Evolutionary conservation across 2,888 invertebrate genomes (phyloP), one percentile per base, ranked within the genome.

Genomic region (Cantharis rufa): DNA sequence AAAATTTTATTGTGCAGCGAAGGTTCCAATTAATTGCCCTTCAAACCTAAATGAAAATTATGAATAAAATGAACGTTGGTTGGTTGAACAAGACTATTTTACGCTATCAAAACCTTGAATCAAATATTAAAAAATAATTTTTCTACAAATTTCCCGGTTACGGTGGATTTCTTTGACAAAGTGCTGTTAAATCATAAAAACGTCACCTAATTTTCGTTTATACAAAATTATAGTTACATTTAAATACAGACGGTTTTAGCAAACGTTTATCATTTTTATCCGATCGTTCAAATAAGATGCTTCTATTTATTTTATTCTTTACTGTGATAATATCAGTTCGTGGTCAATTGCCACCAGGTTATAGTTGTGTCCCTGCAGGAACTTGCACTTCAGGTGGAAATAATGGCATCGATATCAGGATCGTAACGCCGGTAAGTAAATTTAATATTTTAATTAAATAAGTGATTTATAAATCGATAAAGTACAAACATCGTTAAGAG

Each of bases 341-440:
- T 2, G 18, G 72, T 27, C 77, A 78, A 48, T 61, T 78, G 70
- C 76, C 76, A 10, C 77, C 77, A 48, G 75, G 73, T 11, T 86
- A 83, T 72, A 79, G 84, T 15, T 87, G 86, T 69, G 82, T 86
- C 3, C 84, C 84, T 16, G 75, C 81, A 21, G 85, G 85, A 68
- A 85, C 83, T 63, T 87, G 86, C 74, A 48, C 78, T 15, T 13
- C 78, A n/a, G 80, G 81, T 21, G 81, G 82, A n/a, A 78, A 78
- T 75, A 79, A 76, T n/a, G 81, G 81, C 15, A 86, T 86, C n/a
- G 84, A 87, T 79, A 85, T 86, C 2, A 80, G 86, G 78, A 86
- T 86, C 66, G 84, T 86, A 2, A 84, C 84, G 27, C 86, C 86
- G 62, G 79, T 71, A 78, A 76, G 74, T 76, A 69, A 21, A 10